Conservation (phyloP, 2,113 vertebrate genomes). For the human region GRCh38 chr2:35187001-35187500, state of each 20-base stretch:
- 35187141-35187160: no score
- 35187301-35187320: background rate
- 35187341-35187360: background rate
- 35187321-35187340: background rate
- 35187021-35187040: no score
- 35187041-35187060: no score
- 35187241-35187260: background rate
- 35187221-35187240: slow-evolving; percentile 14
- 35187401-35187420: background rate
- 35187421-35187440: background rate
- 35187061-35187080: no score
- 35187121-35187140: no score
- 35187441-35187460: background rate
- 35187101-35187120: no score
- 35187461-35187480: background rate
- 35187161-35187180: slow-evolving; percentile 42
- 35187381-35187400: background rate
- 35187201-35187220: background rate
- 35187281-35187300: background rate
- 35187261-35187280: slow-evolving; percentile 15
- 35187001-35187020: no score
- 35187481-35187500: background rate
- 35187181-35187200: background rate
- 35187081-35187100: no score
- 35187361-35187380: background rate